phyloP scores from a whole-genome alignment of 2,797 vertebrate species.

The Chelidonichthys spinosus region DNA sequence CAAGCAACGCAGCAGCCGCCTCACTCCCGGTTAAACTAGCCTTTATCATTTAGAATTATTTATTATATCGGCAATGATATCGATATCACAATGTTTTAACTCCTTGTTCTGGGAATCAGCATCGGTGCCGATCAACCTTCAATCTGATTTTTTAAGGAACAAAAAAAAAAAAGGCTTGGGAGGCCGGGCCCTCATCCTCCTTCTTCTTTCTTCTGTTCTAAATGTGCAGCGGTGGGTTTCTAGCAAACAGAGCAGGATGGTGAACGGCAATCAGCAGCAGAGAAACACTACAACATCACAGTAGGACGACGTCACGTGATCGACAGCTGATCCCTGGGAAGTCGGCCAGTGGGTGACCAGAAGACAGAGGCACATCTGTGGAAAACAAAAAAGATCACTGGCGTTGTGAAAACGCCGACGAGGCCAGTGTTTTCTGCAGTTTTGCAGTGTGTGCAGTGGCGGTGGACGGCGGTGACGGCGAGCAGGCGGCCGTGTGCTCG shows the following conservation, averaged over 20 bases:
- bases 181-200: not conserved
- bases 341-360: conserved; percentile 13
- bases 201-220: not conserved
- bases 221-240: conserved; percentile 25
- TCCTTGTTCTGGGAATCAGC: too few relatives aligned
- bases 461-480: conserved; percentile 55
- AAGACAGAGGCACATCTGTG: conserved; percentile 36
- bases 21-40: too few relatives aligned
- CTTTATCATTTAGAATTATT: too few relatives aligned
- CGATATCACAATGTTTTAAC: too few relatives aligned
- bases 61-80: too few relatives aligned
- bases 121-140: too few relatives aligned
- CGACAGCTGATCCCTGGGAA: conserved; percentile 62
- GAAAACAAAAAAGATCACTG: conserved; percentile 21
- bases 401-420: conserved; percentile 10
- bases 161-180: too few relatives aligned
- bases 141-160: too few relatives aligned
- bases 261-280: conserved; percentile 20
- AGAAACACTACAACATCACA: conserved; percentile 49
- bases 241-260: conserved; percentile 39
- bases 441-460: conserved; percentile 10
- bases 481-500: not conserved
- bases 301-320: conserved; percentile 53
- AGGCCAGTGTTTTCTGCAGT: conserved; percentile 31
- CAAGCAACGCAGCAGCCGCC: too few relatives aligned